Conservation (phyloP, 2,888 invertebrate genomes). For the Eilema griseolum region DNA sequence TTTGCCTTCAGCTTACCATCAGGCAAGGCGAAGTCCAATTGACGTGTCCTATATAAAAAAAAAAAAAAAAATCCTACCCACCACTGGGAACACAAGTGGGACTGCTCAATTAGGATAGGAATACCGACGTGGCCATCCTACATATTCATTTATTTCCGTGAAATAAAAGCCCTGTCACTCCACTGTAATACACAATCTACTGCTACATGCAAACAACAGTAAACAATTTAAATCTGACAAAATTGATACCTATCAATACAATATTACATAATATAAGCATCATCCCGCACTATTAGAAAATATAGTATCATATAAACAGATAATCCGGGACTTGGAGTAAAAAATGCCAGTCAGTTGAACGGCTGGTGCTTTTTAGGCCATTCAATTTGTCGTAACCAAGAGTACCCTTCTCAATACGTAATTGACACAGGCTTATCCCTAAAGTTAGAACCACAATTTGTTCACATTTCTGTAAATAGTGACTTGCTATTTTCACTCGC, state of each 20-base stretch:
- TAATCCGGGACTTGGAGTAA: slow-evolving; percentile 75
- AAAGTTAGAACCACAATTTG: slow-evolving; percentile 80
- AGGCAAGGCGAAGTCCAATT: no score
- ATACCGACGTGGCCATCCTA: no score
- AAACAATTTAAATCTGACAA: background rate
- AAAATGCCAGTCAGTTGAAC: slow-evolving; percentile 76
- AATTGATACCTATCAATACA: slow-evolving; percentile 28
- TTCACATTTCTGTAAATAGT: slow-evolving; percentile 74
- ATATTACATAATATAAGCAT: slow-evolving; percentile 25
- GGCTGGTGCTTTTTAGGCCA: slow-evolving; percentile 70
- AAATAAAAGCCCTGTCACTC: no score
- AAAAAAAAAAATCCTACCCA: no score
- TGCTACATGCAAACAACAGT: no score
- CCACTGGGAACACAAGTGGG: no score
- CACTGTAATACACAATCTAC: no score
- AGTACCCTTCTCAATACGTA: slow-evolving; percentile 83
- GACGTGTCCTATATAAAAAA: no score
- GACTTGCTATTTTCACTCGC: slow-evolving; percentile 62
- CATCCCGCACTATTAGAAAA: slow-evolving; percentile 55
- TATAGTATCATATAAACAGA: slow-evolving; percentile 64
- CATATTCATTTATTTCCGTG: no score
- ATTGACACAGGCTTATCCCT: slow-evolving; percentile 84
- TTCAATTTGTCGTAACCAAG: slow-evolving; percentile 79
- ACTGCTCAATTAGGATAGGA: no score
- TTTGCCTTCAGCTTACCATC: no score